A percentile compares a stretch with the other conserved stretches of the same genome.
phyloP scores from a whole-genome alignment of 2,113 vertebrate genomes.

The Neogale vison region DNA sequence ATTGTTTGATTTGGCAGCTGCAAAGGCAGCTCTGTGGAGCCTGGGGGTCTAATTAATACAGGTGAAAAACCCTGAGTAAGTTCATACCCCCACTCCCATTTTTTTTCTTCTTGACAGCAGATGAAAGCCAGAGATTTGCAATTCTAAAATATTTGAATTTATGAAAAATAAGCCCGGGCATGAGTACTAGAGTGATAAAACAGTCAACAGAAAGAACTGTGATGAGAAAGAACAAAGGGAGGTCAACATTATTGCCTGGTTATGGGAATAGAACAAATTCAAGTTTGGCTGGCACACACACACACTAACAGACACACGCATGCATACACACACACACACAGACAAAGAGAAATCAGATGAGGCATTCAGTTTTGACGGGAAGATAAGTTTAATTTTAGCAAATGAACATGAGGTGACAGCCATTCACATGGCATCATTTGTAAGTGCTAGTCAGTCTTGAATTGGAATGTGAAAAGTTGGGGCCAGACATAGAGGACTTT shows the following conservation, averaged over 20 bases:
- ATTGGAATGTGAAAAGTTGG: not conserved
- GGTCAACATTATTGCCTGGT: not conserved
- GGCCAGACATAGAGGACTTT: not conserved
- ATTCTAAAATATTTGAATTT: not conserved
- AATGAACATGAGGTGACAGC: not conserved
- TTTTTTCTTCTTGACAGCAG: not conserved
- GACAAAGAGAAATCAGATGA: not conserved
- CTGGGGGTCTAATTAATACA: not conserved
- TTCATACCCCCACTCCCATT: not conserved
- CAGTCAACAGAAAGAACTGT: not conserved
- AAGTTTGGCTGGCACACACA: not conserved
- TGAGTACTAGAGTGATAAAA: not conserved
- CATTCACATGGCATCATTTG: not conserved
- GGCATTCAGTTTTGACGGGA: slow-evolving; percentile 10
- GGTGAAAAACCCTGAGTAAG: not conserved
- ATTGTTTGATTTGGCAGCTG: not conserved
- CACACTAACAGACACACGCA: not conserved
- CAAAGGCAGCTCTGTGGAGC: not conserved
- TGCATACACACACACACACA: not conserved
- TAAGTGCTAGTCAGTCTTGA: not conserved
- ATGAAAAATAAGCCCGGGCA: not conserved
- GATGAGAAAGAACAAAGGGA: not conserved
- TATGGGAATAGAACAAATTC: not conserved
- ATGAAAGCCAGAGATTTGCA: not conserved
- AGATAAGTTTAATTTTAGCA: slow-evolving; percentile 49